Evolutionary conservation across 2,888 invertebrate species (phyloP).

Genomic region (Cryptus viduatorius): DNA sequence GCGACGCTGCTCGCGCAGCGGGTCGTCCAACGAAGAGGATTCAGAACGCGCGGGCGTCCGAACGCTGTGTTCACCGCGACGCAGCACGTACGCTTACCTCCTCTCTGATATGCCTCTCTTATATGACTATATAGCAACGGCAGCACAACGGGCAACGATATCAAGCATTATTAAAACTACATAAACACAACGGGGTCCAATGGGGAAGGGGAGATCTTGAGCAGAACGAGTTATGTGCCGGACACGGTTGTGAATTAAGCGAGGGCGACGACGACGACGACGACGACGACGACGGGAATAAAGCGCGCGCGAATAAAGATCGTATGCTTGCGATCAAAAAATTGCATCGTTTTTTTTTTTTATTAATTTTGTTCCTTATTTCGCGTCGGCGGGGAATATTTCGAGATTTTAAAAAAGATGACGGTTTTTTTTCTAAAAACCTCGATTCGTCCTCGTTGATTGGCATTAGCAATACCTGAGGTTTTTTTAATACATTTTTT

Average conservation of each 20-base stretch:
- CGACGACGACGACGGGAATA: slow-evolving; percentile 74
- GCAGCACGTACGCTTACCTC: slow-evolving; percentile 35
- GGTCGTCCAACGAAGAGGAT: slow-evolving; percentile 61
- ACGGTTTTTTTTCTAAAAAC: no score
- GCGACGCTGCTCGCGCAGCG: slow-evolving; percentile 73
- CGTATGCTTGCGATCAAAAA: slow-evolving; percentile 40
- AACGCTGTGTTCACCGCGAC: slow-evolving; percentile 53
- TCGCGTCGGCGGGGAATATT: background rate
- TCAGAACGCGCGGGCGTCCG: slow-evolving; percentile 55
- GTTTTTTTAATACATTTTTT: no score
- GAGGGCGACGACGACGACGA: slow-evolving; percentile 63
- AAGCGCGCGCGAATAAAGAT: slow-evolving; percentile 47
- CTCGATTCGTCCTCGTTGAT: no score
- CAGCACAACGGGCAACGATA: slow-evolving; percentile 75
- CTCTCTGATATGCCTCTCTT: slow-evolving; percentile 20
- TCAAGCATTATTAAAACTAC: slow-evolving; percentile 84
- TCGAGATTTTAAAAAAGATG: background rate
- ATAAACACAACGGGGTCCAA: slow-evolving; percentile 79
- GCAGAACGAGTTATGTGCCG: slow-evolving; percentile 81
- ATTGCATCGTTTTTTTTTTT: slow-evolving; percentile 28
- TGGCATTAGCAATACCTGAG: no score
- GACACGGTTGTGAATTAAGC: slow-evolving; percentile 82
- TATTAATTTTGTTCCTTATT: background rate
- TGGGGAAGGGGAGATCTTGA: slow-evolving; percentile 26
- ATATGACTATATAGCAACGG: slow-evolving; percentile 7